Evolutionary conservation across 2,797 vertebrate genomes (phyloP), one percentile per base, ranked within the genome.

Genomic region (Bryconaethiops microstoma): DNA sequence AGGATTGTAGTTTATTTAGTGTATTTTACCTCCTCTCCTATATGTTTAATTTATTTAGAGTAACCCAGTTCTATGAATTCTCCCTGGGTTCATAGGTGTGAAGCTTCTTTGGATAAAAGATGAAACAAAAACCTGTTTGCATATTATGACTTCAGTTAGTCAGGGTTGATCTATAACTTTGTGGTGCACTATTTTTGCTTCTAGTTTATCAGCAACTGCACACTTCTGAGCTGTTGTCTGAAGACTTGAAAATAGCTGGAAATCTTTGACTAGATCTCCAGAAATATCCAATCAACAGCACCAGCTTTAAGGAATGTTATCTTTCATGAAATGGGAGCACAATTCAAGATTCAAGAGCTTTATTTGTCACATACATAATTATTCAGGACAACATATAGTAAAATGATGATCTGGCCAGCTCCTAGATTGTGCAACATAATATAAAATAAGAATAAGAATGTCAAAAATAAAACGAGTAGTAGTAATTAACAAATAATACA

Each of bases 161-260:
- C 29, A 52, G 59, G 19, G 59, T 64, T 65, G 14, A 71, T 52
- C 62, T 73, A 19, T 14, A 79, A 62, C 60, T 52, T 5, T 4
- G n/a, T 7, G 10, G 19, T 5, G 10, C 39, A 12, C 2, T 12
- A 45, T 25, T 40, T 19, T 45, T 45, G 40, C 40, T 48, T 68
- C 40, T 19, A 21, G 12, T 62, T 1, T 14, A 50, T 68, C 9
- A 48, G 25, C n/a, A 69, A 62, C 21, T 62, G 12, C 19, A 10
- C 12, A 68, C 14, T 23, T 67, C 19, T 12, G 45, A 68, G 10
- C 65, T 21, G 40, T 21, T 68, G n/a, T 23, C 7, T 45, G 19
- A 21, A 17, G 4, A 9, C 10, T 23, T 69, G 23, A 69, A 48
- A 23, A 50, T 50, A 13, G 12, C 48, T 50, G 48, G 29, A 29